A percentile compares a stretch with the other conserved stretches of the same genome.
phyloP scores from a whole-genome alignment of 2,113 vertebrate species.

The Prolemur simus region DNA sequence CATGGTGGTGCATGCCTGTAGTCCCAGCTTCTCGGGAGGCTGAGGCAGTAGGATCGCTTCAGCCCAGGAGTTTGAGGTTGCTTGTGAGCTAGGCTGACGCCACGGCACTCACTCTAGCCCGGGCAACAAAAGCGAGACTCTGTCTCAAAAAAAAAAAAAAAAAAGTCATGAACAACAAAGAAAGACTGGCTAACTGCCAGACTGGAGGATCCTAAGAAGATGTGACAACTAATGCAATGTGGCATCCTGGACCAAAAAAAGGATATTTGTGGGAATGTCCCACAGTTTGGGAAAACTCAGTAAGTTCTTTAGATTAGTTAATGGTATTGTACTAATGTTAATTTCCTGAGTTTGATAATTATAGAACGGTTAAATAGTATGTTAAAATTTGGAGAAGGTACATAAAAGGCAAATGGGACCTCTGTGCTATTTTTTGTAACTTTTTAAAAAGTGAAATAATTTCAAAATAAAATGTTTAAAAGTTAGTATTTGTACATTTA shows the following conservation, averaged over 20 bases:
- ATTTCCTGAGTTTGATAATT: not conserved
- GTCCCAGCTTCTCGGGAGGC: too few species aligned
- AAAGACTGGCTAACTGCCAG: not conserved
- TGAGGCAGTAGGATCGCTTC: too few species aligned
- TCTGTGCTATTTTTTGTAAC: not conserved
- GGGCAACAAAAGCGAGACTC: too few species aligned
- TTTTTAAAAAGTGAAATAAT: slow-evolving; percentile 26
- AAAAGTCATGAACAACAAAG: not conserved
- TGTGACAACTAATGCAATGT: not conserved
- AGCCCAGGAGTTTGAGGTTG: too few species aligned
- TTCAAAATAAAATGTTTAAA: slow-evolving; percentile 23
- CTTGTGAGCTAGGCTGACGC: too few species aligned
- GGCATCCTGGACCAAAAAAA: not conserved
- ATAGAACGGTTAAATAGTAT: not conserved
- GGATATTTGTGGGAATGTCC: not conserved
- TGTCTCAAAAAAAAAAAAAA: too few species aligned
- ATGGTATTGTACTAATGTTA: not conserved
- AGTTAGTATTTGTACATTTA: not conserved
- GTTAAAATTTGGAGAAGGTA: not conserved
- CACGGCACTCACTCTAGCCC: too few species aligned
- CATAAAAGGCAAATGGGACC: not conserved
- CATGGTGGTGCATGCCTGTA: too few species aligned
- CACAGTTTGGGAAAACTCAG: too few species aligned
- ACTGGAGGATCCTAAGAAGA: not conserved
- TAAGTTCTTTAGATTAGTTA: not conserved